Conservation (phyloP, 2,113 vertebrate genomes). For the Oncorhynchus mykiss region DNA sequence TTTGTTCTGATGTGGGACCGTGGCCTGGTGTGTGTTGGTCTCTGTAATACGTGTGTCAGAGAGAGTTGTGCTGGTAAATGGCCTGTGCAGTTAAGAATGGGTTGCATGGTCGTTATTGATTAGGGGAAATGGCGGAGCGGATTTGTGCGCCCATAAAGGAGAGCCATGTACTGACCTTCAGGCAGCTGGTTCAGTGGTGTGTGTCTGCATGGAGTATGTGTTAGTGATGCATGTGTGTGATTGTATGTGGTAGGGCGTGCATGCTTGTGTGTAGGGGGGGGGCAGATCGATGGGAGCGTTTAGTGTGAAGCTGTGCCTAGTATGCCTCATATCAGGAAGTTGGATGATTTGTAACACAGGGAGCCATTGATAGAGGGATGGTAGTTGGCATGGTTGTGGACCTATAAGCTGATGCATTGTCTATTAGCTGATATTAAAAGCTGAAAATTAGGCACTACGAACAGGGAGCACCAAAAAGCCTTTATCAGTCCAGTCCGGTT, state of each 20-base stretch:
- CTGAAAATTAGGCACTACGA: too few relatives aligned
- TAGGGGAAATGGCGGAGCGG: constrained; percentile 41
- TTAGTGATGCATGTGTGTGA: constrained; percentile 2
- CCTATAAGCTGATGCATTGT: too few relatives aligned
- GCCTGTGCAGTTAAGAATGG: constrained; percentile 45
- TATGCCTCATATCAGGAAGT: constrained; percentile 1
- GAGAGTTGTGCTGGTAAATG: constrained; percentile 26
- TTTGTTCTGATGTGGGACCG: constrained; percentile 42
- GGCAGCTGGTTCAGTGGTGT: constrained; percentile 8
- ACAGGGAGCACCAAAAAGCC: too few relatives aligned
- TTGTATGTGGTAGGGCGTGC: background rate
- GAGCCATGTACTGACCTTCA: constrained; percentile 16
- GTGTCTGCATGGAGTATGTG: constrained; percentile 13
- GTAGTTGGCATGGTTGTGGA: background rate
- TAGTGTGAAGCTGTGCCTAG: constrained; percentile 25
- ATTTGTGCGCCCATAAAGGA: constrained; percentile 50
- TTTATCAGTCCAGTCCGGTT: too few relatives aligned
- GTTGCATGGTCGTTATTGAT: constrained; percentile 54
- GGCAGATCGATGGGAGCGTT: constrained; percentile 27
- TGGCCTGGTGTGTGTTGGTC: constrained; percentile 9
- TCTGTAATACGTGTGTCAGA: constrained; percentile 34
- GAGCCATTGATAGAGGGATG: background rate
- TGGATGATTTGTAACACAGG: constrained; percentile 16
- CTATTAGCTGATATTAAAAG: too few relatives aligned
- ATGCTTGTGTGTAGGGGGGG: background rate